Conservation (phyloP, 2,888 invertebrate species). For the Aleiodes alternator region DNA sequence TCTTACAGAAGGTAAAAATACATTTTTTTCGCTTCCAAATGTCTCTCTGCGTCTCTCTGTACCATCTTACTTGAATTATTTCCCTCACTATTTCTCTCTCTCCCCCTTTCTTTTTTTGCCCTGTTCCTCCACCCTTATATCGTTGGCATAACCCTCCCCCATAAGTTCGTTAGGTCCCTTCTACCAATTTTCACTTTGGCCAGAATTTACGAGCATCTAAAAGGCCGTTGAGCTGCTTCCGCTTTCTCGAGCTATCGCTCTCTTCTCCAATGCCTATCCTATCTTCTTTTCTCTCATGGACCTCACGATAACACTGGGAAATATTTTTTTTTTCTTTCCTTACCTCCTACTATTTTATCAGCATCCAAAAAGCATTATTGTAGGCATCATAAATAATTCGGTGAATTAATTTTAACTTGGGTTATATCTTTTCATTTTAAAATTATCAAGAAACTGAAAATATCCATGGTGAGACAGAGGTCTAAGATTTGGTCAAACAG, state of each 20-base stretch:
- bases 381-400: slow-evolving; percentile 21
- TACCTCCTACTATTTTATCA: slow-evolving; percentile 23
- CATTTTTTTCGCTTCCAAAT: neutral
- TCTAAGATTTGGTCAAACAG: too few relatives aligned
- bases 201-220: slow-evolving; percentile 71
- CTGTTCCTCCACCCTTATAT: slow-evolving; percentile 2
- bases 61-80: slow-evolving; percentile 22
- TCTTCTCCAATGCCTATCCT: slow-evolving; percentile 42
- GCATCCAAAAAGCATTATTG: slow-evolving; percentile 24
- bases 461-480: too few relatives aligned
- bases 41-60: neutral
- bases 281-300: slow-evolving; percentile 41
- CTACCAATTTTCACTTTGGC: slow-evolving; percentile 70
- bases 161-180: slow-evolving; percentile 70
- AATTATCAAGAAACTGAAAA: too few relatives aligned
- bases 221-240: slow-evolving; percentile 62
- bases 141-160: slow-evolving; percentile 54
- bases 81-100: slow-evolving; percentile 15
- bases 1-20: neutral
- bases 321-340: slow-evolving; percentile 5
- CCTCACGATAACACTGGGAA: slow-evolving; percentile 33
- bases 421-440: too few relatives aligned
- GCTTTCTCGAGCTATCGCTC: slow-evolving; percentile 53
- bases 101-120: slow-evolving; percentile 29
- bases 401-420: slow-evolving; percentile 5